Percentiles rank a stretch among this genome's conserved stretches.
Evolutionary conservation across 2,888 invertebrate species (phyloP).

Genomic region (Formica aserva): DNA sequence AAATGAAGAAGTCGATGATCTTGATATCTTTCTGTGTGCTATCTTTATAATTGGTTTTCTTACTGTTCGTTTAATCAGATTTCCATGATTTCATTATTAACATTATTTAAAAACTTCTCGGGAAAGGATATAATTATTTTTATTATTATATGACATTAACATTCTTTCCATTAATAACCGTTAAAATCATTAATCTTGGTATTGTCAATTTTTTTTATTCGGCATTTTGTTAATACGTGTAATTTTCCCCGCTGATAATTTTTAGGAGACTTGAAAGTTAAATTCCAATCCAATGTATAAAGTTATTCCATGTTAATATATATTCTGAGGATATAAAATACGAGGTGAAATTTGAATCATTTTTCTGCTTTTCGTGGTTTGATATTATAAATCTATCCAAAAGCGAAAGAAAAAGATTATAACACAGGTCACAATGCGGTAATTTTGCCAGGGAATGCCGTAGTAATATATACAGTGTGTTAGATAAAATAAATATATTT

Average conservation of each 20-base stretch:
- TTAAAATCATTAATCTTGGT: neutral
- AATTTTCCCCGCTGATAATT: neutral
- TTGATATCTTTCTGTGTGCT: constrained; percentile 9
- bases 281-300: neutral
- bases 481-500: neutral
- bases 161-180: neutral
- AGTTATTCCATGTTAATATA: neutral
- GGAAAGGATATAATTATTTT: neutral
- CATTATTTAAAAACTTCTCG: constrained; percentile 2
- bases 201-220: neutral
- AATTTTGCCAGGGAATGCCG: neutral
- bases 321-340: neutral
- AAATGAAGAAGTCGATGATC: neutral
- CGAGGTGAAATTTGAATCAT: neutral
- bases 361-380: neutral
- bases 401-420: neutral
- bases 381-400: neutral
- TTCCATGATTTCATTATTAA: neutral
- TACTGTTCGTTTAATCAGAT: neutral
- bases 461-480: neutral
- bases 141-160: neutral
- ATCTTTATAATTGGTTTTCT: neutral
- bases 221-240: neutral
- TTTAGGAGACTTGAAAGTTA: neutral
- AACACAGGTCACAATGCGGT: neutral